Evolutionary conservation across 2,888 invertebrate species (phyloP).

Genomic region (Polyommatus icarus): DNA sequence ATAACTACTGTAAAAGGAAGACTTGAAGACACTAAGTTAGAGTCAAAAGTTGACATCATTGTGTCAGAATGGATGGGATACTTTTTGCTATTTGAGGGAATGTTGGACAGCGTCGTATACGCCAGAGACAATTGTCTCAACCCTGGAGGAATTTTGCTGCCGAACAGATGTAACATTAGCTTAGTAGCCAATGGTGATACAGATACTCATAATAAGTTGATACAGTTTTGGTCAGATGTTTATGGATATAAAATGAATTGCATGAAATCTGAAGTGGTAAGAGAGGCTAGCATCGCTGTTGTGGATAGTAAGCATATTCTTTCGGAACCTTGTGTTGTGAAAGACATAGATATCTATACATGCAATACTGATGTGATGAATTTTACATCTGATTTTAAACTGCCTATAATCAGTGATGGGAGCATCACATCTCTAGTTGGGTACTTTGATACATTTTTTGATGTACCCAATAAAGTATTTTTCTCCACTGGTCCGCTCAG

Average conservation of each 20-base stretch:
- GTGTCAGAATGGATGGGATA: constrained; percentile 99
- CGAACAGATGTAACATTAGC: constrained; percentile 91
- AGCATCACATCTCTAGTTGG: constrained; percentile 90
- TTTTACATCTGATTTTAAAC: constrained; percentile 85
- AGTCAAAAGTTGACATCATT: constrained; percentile 93
- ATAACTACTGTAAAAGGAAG: constrained; percentile 91
- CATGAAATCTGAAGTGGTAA: constrained; percentile 90
- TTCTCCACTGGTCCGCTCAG: constrained; percentile 90
- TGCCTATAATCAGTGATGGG: constrained; percentile 83
- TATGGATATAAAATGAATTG: constrained; percentile 97
- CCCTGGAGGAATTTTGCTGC: constrained; percentile 88
- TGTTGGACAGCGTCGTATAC: constrained; percentile 96
- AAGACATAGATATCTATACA: constrained; percentile 87
- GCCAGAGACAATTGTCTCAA: constrained; percentile 91
- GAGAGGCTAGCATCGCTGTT: constrained; percentile 83
- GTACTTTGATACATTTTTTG: constrained; percentile 95
- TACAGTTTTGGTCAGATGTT: constrained; percentile 95
- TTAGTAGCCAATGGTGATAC: constrained; percentile 89
- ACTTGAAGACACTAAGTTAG: constrained; percentile 90
- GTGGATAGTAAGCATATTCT: constrained; percentile 81
- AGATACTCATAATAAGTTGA: constrained; percentile 85
- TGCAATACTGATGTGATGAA: constrained; percentile 87
- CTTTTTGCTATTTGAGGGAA: constrained; percentile 96
- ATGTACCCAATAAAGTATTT: constrained; percentile 82
- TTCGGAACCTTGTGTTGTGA: constrained; percentile 83